Conservation (phyloP, 2,113 vertebrate species). For the Coreoperca whiteheadi region DNA sequence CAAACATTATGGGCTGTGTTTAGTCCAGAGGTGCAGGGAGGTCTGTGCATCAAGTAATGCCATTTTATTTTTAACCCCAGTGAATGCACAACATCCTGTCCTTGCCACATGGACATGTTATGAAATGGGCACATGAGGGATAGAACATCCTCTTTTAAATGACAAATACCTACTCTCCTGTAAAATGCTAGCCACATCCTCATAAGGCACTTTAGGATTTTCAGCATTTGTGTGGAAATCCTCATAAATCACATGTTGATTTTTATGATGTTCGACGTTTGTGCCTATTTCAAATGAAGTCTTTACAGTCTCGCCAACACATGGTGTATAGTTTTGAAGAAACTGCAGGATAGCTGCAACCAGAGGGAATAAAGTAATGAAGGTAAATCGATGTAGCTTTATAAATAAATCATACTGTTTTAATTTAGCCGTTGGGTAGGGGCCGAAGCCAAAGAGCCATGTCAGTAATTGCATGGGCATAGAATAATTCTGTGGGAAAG, state of each 20-base stretch:
- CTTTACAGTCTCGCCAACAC: not conserved
- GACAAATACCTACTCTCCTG: slow-evolving; percentile 27
- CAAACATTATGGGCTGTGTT: not conserved
- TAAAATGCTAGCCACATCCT: slow-evolving; percentile 65
- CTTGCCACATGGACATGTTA: slow-evolving; percentile 46
- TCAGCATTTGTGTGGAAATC: slow-evolving; percentile 1
- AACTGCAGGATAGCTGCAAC: slow-evolving; percentile 14
- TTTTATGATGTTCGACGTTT: slow-evolving; percentile 16
- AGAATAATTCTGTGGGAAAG: slow-evolving; percentile 3
- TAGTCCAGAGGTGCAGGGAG: slow-evolving; percentile 7
- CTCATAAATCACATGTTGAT: slow-evolving; percentile 19
- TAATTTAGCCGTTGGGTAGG: slow-evolving; percentile 18
- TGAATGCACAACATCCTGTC: slow-evolving; percentile 48
- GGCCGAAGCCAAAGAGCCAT: slow-evolving; percentile 7
- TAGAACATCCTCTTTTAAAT: slow-evolving; percentile 64
- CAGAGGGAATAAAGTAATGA: slow-evolving; percentile 14
- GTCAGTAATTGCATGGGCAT: not conserved
- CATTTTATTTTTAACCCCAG: slow-evolving; percentile 44
- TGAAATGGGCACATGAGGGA: slow-evolving; percentile 56
- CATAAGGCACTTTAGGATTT: slow-evolving; percentile 6
- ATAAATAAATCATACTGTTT: slow-evolving; percentile 54
- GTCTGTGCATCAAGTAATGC: not conserved
- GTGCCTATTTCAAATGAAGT: not conserved
- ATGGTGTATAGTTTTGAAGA: not conserved
- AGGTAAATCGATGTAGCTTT: slow-evolving; percentile 4